Base-by-base conservation (phyloP, 1,140 invertebrate genomes). In the Linepithema humile region DNA sequence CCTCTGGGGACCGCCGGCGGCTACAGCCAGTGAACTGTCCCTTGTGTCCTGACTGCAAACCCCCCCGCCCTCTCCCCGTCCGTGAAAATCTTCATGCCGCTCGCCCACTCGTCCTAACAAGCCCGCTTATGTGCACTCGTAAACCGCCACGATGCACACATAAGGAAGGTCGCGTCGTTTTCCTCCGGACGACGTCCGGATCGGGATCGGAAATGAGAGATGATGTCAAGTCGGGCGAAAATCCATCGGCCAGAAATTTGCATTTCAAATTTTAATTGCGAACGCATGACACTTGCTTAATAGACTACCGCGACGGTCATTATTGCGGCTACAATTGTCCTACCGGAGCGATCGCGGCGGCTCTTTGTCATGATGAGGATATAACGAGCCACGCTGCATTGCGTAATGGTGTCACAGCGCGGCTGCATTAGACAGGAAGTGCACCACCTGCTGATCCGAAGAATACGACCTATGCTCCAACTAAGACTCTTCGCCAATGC, bases 1-100 rank as follows among this genome's bases (percentile, higher is more conserved):
- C 88, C 89, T 89, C 89, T 90, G 32, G 88, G 88, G 85, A 87
- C 74, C 40, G 87, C 87, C 84, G 84, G 53, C 38, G 87, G 84
- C 69, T 77, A 89, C 84, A 75, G 82, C 82, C 75, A 67, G 67
- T 83, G 88, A 89, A 85, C 88, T 87, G 88, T 85, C 88, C 88
- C 83, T 75, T 84, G 53, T 87, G 83, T 83, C 83, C 73, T 62
- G 82, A 59, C 87, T 88, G 64, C 74, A 82, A 85, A 69, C 70
- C 77, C 75, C 74, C 69, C 64, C 45, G 35, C n/a, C n/a, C n/a
- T n/a, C n/a, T n/a, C n/a, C n/a, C n/a, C n/a, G n/a, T n/a, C n/a
- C n/a, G 74, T 87, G 88, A 83, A 85, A 89, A 89, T 84, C 88
- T 89, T 88, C 80, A 74, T 50, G 32, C 80, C 59, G 38, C 17